These are phyloP conservation scores for Sinonovacula constricta DNA, from an alignment of 1,140 invertebrate genomes.

Conservation along the genomic window DNA sequence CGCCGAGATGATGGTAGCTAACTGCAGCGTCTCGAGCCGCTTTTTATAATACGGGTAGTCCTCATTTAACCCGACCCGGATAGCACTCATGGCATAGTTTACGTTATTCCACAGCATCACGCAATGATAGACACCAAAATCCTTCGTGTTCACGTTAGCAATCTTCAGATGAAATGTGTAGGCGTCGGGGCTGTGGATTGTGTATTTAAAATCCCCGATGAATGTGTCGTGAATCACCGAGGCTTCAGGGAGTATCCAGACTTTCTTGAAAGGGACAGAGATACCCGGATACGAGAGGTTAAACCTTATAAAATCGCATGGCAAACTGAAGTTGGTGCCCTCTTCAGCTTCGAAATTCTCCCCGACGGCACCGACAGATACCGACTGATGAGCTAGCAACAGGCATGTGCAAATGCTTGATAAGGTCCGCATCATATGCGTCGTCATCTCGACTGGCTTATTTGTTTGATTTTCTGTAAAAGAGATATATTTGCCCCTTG, in stretches of 20 bases:
- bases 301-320: constrained; percentile 32
- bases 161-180: constrained; percentile 26
- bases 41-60: constrained; percentile 32
- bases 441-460: too few relatives aligned
- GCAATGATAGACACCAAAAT: constrained; percentile 45
- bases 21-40: constrained; percentile 22
- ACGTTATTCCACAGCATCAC: constrained; percentile 41
- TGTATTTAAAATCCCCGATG: background rate
- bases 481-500: too few relatives aligned
- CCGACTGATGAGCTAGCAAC: background rate
- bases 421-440: too few relatives aligned
- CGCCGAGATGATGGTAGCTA: constrained; percentile 27
- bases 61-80: constrained; percentile 30
- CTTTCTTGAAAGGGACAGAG: constrained; percentile 20
- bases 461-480: too few relatives aligned
- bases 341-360: constrained; percentile 40
- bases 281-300: constrained; percentile 32
- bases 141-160: background rate
- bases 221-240: constrained; percentile 8
- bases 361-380: background rate
- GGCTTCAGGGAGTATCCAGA: constrained; percentile 43
- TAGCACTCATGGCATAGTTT: constrained; percentile 14
- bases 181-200: background rate
- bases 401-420: too few relatives aligned
- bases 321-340: constrained; percentile 23